Evolutionary conservation across 2,797 vertebrate genomes (phyloP).

Genomic region (Malacoraja senta): DNA sequence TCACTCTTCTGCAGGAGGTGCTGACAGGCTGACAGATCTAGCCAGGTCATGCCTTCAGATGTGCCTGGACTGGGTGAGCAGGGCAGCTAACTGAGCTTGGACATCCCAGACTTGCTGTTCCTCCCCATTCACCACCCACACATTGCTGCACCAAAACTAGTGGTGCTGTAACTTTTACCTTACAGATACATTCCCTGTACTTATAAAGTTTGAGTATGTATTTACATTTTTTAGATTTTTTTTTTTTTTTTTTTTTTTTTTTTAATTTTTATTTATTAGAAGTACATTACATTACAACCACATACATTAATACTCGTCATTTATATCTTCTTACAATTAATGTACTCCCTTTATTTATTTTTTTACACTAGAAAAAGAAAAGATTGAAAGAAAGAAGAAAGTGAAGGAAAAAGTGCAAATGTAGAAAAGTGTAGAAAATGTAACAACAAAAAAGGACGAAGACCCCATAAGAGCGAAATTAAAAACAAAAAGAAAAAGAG

Average conservation of each 20-base stretch:
- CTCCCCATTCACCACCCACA: background rate
- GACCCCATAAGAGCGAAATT: no score
- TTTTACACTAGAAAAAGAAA: no score
- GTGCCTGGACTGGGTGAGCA: background rate
- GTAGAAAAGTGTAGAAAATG: no score
- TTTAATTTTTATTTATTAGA: no score
- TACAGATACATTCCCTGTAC: background rate
- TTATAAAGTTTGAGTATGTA: background rate
- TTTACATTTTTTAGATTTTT: background rate
- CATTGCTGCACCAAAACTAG: background rate
- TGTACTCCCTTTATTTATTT: no score
- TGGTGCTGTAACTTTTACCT: background rate
- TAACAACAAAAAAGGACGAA: no score
- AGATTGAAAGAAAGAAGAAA: no score
- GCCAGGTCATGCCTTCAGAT: background rate
- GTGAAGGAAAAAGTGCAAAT: no score
- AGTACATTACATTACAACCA: no score
- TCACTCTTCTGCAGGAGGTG: background rate
- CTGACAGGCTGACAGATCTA: background rate
- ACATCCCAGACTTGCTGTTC: background rate
- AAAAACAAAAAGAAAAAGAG: no score
- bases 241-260: slow-evolving; percentile 50
- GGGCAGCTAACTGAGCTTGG: background rate
- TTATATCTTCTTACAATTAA: no score
- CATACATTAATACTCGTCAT: no score